Evolutionary conservation across 2,113 vertebrate genomes (phyloP).

Genomic region (Oriolus oriolus): DNA sequence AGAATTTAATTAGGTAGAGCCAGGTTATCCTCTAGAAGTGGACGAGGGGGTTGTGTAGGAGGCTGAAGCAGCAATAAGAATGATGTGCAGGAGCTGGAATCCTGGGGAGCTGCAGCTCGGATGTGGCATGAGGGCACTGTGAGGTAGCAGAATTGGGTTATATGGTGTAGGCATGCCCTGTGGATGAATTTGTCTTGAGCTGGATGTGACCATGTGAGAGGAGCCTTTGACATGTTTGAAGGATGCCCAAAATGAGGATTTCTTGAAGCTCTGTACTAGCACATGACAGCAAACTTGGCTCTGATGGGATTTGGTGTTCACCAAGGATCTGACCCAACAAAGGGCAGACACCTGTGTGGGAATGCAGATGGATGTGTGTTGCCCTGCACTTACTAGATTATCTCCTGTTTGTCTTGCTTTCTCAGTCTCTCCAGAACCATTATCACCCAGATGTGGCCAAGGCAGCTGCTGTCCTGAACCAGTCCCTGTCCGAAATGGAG

Average conservation of each 20-base stretch:
- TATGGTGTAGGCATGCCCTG: neutral
- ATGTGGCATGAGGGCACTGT: neutral
- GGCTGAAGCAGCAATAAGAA: neutral
- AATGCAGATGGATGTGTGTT: neutral
- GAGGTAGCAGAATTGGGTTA: neutral
- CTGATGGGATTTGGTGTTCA: neutral
- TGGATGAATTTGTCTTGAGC: neutral
- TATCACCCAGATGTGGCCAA: conserved; percentile 89
- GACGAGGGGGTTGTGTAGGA: neutral
- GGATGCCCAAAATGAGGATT: neutral
- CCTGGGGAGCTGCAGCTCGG: neutral
- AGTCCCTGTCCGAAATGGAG: conserved; percentile 73
- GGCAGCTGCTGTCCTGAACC: conserved; percentile 81
- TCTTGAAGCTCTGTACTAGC: neutral
- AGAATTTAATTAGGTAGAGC: neutral
- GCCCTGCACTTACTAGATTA: neutral
- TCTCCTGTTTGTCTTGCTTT: neutral
- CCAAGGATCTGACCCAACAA: neutral
- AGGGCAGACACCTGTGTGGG: neutral
- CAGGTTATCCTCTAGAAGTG: neutral
- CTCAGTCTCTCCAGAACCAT: conserved; percentile 87
- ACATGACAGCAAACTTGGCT: neutral
- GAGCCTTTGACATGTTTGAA: neutral
- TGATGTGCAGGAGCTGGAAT: neutral
- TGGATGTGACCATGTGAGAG: neutral